Evolutionary conservation across 2,113 vertebrate species (phyloP).

Genomic region (Rostratula benghalensis): DNA sequence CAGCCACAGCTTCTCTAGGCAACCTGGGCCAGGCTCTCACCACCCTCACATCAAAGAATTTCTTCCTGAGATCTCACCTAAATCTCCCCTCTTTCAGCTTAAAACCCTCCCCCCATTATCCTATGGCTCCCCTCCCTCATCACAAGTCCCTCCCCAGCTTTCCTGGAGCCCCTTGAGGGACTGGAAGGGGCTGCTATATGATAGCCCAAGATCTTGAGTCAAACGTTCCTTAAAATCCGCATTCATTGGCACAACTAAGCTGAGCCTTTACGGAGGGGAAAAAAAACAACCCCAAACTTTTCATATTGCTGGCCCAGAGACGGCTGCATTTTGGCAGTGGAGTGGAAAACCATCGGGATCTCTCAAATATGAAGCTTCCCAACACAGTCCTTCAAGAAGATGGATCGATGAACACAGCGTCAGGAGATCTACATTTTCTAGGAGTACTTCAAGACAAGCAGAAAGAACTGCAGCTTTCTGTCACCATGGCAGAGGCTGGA

Average conservation of each 20-base stretch:
- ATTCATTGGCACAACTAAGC: neutral
- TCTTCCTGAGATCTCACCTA: too few species aligned
- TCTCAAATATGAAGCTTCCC: neutral
- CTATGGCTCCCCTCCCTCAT: too few species aligned
- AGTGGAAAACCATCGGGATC: neutral
- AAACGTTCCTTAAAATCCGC: neutral
- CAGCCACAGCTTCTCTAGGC: too few species aligned
- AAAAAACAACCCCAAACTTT: neutral
- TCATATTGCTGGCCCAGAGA: neutral
- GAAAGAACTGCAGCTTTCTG: neutral
- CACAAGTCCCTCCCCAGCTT: too few species aligned
- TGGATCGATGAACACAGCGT: rapidly evolving
- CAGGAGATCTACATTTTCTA: neutral
- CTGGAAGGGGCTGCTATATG: too few species aligned
- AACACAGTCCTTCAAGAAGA: neutral
- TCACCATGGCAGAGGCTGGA: rapidly evolving
- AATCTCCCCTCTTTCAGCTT: too few species aligned
- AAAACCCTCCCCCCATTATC: too few species aligned
- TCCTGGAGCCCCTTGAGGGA: too few species aligned
- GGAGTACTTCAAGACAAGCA: neutral
- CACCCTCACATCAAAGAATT: too few species aligned
- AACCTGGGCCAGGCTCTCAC: too few species aligned
- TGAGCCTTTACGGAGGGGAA: neutral
- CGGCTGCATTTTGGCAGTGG: neutral
- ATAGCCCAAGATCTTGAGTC: neutral